Conservation (phyloP, 2,113 vertebrate species). For the sheep (Ovis aries) region DNA sequence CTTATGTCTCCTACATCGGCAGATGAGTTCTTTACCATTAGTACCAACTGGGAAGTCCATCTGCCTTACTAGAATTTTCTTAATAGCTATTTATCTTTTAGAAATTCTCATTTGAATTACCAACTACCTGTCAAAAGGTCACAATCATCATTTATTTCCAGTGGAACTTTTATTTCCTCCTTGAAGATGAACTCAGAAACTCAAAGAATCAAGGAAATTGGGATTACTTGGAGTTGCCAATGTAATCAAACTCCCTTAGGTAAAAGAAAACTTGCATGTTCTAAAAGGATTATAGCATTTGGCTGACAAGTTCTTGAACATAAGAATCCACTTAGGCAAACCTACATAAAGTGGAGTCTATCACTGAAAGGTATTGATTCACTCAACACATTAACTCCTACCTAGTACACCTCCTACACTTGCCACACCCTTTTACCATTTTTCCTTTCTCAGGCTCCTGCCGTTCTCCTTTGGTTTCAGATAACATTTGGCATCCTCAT, state of each 20-base stretch:
- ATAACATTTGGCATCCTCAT: background rate
- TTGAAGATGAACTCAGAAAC: conserved; percentile 43
- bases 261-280: conserved; percentile 37
- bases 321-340: conserved; percentile 3
- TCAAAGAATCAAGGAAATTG: conserved; percentile 48
- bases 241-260: conserved; percentile 19
- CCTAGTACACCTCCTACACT: background rate
- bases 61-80: background rate
- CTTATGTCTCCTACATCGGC: background rate
- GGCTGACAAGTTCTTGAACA: conserved; percentile 12
- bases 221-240: background rate
- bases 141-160: background rate
- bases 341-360: background rate
- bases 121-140: background rate
- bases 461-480: background rate
- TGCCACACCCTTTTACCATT: background rate
- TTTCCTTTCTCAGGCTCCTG: background rate
- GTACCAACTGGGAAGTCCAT: background rate
- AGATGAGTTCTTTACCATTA: background rate
- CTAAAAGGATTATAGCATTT: conserved; percentile 30
- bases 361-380: conserved; percentile 22
- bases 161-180: conserved; percentile 34
- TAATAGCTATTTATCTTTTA: background rate
- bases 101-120: background rate
- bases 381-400: background rate